A percentile compares a stretch with the other conserved stretches of the same genome.
Conservation (phyloP, 2,797 vertebrate genomes). For the Momotus momota region DNA sequence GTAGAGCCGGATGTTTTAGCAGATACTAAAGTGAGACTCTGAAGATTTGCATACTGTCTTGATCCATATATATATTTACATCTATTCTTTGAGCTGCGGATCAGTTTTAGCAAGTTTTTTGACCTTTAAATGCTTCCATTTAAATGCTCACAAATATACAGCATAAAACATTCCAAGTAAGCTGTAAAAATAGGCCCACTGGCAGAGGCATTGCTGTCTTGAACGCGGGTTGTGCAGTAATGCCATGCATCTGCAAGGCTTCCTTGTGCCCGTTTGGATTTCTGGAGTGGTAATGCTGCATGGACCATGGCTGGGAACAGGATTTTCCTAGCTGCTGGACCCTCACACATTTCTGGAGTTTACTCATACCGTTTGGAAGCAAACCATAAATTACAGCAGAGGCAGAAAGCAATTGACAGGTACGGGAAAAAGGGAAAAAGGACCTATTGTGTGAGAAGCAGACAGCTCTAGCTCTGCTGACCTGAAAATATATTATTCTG, state of each 20-base stretch:
- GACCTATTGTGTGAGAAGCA: constrained; percentile 49
- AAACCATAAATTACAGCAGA: constrained; percentile 38
- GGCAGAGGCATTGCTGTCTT: not conserved
- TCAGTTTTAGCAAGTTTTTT: not conserved
- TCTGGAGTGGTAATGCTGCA: not conserved
- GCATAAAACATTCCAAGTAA: not conserved
- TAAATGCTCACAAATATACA: not conserved
- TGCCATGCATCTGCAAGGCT: not conserved
- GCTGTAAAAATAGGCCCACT: not conserved
- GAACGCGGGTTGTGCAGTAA: rapidly evolving
- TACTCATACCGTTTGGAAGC: not conserved
- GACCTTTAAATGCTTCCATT: not conserved
- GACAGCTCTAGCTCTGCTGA: constrained; percentile 41
- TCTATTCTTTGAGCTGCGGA: not conserved
- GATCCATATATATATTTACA: not conserved
- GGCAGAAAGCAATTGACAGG: constrained; percentile 42
- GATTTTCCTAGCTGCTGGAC: not conserved
- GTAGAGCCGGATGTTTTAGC: not conserved
- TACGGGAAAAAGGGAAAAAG: constrained; percentile 47
- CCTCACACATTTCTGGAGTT: not conserved
- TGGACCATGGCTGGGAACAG: not conserved
- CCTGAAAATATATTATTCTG: constrained; percentile 55
- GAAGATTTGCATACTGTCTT: not conserved
- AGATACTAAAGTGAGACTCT: not conserved
- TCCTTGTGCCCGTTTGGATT: not conserved